These are phyloP conservation scores for Aldabrachelys gigantea DNA, from an alignment of 2,113 vertebrate genomes.

Conservation along the genomic window DNA sequence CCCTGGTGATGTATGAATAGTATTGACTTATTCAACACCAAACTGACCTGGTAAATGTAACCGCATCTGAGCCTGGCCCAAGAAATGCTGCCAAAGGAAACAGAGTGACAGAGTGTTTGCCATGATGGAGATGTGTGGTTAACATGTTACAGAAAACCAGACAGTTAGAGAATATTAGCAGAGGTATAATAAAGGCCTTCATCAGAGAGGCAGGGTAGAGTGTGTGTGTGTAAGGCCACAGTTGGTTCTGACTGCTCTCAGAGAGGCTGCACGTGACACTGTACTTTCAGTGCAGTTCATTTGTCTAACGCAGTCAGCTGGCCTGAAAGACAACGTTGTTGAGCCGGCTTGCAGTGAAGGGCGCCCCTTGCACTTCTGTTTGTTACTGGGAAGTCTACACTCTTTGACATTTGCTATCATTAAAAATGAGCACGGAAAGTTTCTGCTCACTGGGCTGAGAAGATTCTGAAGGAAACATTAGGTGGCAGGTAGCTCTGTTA, in stretches of 20 bases:
- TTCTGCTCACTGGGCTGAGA: neutral
- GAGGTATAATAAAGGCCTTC: neutral
- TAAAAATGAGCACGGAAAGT: neutral
- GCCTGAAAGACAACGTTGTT: constrained; percentile 17
- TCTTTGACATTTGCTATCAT: constrained; percentile 26
- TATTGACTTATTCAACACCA: neutral
- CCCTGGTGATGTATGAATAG: neutral
- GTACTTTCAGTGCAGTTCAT: accelerated
- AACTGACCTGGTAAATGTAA: neutral
- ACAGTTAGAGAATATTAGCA: too few relatives aligned
- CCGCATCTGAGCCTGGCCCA: neutral
- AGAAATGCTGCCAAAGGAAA: neutral
- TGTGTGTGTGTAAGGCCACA: accelerated
- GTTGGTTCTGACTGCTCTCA: accelerated
- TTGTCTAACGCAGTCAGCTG: accelerated
- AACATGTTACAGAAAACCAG: neutral
- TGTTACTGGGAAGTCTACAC: constrained; percentile 9
- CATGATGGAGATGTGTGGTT: neutral
- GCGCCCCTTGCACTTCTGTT: neutral
- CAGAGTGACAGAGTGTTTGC: neutral
- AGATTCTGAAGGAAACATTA: neutral
- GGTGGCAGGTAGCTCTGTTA: neutral
- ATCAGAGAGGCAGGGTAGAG: neutral
- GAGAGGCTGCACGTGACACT: accelerated
- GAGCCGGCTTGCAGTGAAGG: neutral